Conservation (phyloP, 1,140 invertebrate genomes). For the Dinothrombium tinctorium region DNA sequence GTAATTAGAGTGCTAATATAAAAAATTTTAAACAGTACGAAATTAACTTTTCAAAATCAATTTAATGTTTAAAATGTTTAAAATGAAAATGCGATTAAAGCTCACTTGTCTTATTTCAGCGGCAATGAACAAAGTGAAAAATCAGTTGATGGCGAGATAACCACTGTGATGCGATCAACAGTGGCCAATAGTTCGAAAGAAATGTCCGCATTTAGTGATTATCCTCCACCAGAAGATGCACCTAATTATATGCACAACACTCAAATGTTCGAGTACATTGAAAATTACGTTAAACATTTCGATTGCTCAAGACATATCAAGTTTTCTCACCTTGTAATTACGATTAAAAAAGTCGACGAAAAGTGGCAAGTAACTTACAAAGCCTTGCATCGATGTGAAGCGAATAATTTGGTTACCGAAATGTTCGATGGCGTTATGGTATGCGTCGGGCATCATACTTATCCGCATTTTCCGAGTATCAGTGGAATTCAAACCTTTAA, state of each 20-base stretch:
- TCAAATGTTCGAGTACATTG: conserved; percentile 18
- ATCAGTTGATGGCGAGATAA: conserved; percentile 17
- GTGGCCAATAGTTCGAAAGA: conserved; percentile 17
- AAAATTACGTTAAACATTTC: conserved; percentile 18
- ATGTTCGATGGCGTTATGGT: conserved; percentile 15
- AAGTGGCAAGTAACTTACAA: conserved; percentile 20
- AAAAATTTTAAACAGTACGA: too few species aligned
- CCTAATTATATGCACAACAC: conserved; percentile 22
- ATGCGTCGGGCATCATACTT: conserved; percentile 18
- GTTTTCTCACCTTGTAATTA: conserved; percentile 10
- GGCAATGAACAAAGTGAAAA: conserved; percentile 4
- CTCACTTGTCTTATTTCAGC: conserved; percentile 22
- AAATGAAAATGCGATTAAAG: too few species aligned
- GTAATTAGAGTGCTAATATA: too few species aligned
- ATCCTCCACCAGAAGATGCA: conserved; percentile 19
- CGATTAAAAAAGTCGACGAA: conserved; percentile 15
- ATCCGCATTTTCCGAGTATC: conserved; percentile 18
- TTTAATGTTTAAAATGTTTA: too few species aligned
- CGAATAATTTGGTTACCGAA: conserved; percentile 13
- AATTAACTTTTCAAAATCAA: too few species aligned
- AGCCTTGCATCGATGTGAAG: conserved; percentile 9
- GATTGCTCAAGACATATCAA: conserved; percentile 9
- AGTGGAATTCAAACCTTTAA: conserved; percentile 16
- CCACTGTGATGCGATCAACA: conserved; percentile 16
- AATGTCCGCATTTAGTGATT: conserved; percentile 25